Evolutionary conservation across 2,888 invertebrate species (phyloP), one percentile per base, ranked within the genome.

Genomic region (Asteroscopus sphinx): DNA sequence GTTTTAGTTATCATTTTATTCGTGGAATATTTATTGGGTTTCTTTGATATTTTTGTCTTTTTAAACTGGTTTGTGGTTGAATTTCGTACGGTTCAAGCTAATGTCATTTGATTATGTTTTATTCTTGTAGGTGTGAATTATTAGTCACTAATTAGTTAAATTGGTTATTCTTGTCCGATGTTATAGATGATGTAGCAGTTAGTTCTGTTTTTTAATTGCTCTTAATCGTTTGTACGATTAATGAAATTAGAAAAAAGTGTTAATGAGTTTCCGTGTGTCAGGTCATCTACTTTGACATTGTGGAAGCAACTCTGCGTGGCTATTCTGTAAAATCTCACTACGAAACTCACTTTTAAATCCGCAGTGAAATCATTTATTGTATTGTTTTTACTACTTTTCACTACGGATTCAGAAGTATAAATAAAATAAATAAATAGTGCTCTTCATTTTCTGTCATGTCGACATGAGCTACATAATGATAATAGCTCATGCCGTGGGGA

Each of bases 1-100:
- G 76, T 78, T 73, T 70, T 55, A 64, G 41, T 62, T 57, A 60
- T 68, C 11, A 73, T 48, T 68, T 49, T 47, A 61, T 39, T 66
- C 30, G 35, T 28, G 21, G 41, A 45, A 61, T 53, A 64, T 53
- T 63, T 35, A 73, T 56, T 40, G 26, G 7, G 39, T 57, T 46
- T 56, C 49, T 54, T 55, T 39, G 35, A 42, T 52, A 53, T 33
- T 58, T 47, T 45, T 17, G 17, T 21, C 9, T 45, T 65, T 33
- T 21, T 5, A 47, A 61, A 73, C 73, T 1, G 16, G 70, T 68
- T 68, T 59, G 13, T 33, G 13, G 13, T n/a, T 33, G 32, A 49
- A 58, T 51, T 65, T 59, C 40, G 12, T 32, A 67, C 40, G 73
- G 28, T 36, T 28, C 0, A 35, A 39, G 3, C 3, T n/a, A 62